Evolutionary conservation across 1,140 invertebrate species (phyloP), one percentile per base, ranked within the genome.

Genomic region (Lysiphlebus fabarum): DNA sequence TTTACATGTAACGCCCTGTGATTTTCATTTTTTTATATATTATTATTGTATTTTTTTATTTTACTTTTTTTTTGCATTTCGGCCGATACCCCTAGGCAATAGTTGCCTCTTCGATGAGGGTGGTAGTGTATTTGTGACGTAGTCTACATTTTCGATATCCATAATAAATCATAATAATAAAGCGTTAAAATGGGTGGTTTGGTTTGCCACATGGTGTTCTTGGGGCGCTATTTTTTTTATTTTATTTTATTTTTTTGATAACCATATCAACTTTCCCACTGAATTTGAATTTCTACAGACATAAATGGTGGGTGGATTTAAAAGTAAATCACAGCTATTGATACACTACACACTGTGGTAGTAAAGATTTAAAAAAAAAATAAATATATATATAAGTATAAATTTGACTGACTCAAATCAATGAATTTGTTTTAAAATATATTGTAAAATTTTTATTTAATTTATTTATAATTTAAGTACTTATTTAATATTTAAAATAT

Each of bases 101-200:
- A 26, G 54, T 58, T 44, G 53, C 50, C 59, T 65, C 65, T 12
- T 59, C 64, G 66, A 67, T 64, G 58, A 59, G 64, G 53, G 67
- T 26, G 17, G 67, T 65, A 50, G 56, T 58, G 53, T 51, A 56
- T 56, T n/a, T 33, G 47, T 59, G 61, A 64, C 60, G 62, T 51
- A 63, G 59, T 62, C 62, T 62, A 61, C 59, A 54, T 61, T 64
- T 62, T 62, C 64, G 63, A 68, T 68, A 67, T 62, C 61, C 66
- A 63, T 64, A 65, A 68, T 68, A 68, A 73, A 71, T 73, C 66
- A 69, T 70, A 70, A 70, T 68, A 71, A 73, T 73, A 54, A 63
- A 67, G 66, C 56, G 69, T 70, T 69, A 67, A 73, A 73, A 71
- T 71, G 65, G 68, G 66, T 64, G 65, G 68, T 71, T 71, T 68